Percentiles rank a stretch among this genome's conserved stretches.
Evolutionary conservation across 2,888 invertebrate genomes (phyloP).

Genomic region (Schizaphis graminum): DNA sequence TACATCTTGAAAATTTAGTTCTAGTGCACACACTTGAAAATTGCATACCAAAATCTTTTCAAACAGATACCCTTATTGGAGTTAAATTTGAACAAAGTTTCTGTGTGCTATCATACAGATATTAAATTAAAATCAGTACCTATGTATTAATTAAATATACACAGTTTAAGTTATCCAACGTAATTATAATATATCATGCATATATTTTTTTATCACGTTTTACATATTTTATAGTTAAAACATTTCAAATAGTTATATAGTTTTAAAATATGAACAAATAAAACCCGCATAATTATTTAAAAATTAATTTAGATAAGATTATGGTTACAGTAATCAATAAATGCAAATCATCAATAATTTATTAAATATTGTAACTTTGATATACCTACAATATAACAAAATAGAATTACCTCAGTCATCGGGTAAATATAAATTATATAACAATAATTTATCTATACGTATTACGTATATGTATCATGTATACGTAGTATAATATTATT

Average conservation of each 20-base stretch:
- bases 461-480: not conserved
- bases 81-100: not conserved
- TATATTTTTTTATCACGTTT: not conserved
- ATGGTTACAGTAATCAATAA: not conserved
- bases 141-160: not conserved
- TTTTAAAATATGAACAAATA: not conserved
- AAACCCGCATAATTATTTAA: not conserved
- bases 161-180: not conserved
- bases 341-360: not conserved
- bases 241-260: not conserved
- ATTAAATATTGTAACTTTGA: not conserved
- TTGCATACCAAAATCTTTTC: not conserved
- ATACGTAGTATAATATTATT: not conserved
- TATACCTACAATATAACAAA: not conserved
- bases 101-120: not conserved
- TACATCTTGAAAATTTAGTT: not conserved
- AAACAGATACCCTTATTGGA: not conserved
- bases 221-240: not conserved
- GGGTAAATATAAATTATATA: not conserved
- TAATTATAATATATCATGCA: no score
- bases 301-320: not conserved
- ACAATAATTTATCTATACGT: not conserved
- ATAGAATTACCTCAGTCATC: not conserved
- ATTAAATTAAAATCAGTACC: not conserved
- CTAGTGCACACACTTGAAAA: no score